phyloP scores from a whole-genome alignment of 1,140 invertebrate species.

The Acromyrmex charruanus region DNA sequence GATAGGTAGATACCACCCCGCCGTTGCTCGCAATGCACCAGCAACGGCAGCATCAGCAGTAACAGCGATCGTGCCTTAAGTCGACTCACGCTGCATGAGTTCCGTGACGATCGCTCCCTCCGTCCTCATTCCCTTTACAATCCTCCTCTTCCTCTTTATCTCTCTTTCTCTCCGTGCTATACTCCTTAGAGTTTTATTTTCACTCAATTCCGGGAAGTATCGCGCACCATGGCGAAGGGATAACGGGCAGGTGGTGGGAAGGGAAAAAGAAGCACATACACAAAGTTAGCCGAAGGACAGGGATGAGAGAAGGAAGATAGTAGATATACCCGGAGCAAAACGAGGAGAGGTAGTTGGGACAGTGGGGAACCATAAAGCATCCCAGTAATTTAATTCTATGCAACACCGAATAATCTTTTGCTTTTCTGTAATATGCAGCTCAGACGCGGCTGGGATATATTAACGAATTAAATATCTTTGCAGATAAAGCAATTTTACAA shows the following conservation, averaged over 20 bases:
- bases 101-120: conserved; percentile 82
- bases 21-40: conserved; percentile 73
- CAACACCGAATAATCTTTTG: conserved; percentile 58
- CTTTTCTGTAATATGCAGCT: conserved; percentile 63
- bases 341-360: conserved; percentile 62
- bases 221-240: conserved; percentile 68
- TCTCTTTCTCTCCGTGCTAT: conserved; percentile 62
- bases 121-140: conserved; percentile 70
- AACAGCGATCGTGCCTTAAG: conserved; percentile 80
- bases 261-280: conserved; percentile 65
- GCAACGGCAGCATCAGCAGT: conserved; percentile 66
- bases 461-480: conserved; percentile 27
- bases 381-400: conserved; percentile 77
- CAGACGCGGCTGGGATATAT: background rate
- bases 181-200: conserved; percentile 80
- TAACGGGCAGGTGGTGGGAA: conserved; percentile 63
- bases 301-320: conserved; percentile 39
- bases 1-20: conserved; percentile 82
- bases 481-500: background rate
- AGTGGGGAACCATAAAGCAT: conserved; percentile 66
- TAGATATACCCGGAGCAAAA: conserved; percentile 64
- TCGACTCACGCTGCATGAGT: conserved; percentile 84
- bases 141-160: conserved; percentile 64
- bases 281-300: conserved; percentile 38
- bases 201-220: conserved; percentile 79